Evolutionary conservation across 30 jellyfish, hydroid and myxozoan genomes (phyloP).

Genomic region (Cassiopea xamachana): DNA sequence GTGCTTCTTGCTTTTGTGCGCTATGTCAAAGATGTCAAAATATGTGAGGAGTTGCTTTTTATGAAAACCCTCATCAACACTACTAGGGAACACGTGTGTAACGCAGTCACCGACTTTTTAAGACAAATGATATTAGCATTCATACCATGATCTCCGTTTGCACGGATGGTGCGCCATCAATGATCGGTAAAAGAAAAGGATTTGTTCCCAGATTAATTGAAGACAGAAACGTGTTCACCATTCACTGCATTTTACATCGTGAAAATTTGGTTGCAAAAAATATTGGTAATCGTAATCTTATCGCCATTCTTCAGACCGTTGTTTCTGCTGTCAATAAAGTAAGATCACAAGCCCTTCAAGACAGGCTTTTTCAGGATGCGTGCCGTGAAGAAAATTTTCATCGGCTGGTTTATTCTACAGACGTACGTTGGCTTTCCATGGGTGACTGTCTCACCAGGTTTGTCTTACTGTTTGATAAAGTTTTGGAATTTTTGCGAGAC

Average conservation of each 20-base stretch:
- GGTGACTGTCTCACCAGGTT: background rate
- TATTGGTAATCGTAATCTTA: background rate
- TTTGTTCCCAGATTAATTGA: background rate
- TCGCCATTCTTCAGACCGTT: background rate
- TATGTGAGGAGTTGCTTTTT: conserved; percentile 1
- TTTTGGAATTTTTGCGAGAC: background rate
- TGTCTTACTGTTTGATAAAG: background rate
- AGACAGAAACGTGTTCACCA: background rate
- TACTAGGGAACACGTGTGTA: conserved; percentile 23
- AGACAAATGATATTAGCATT: background rate
- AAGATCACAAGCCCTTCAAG: background rate
- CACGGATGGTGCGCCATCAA: conserved; percentile 37
- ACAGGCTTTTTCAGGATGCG: background rate
- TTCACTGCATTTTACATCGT: background rate
- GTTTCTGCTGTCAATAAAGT: background rate
- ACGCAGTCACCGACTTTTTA: conserved; percentile 5
- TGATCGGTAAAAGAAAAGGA: conserved; percentile 20
- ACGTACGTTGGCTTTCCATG: background rate
- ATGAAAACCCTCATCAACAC: conserved; percentile 24
- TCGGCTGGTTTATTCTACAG: background rate
- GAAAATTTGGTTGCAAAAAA: background rate
- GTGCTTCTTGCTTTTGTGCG: background rate
- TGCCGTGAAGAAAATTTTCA: background rate
- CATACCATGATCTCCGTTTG: conserved; percentile 9
- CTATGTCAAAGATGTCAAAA: background rate